These are phyloP conservation scores for Heterohyrax brucei DNA, from an alignment of 2,797 vertebrate species.

Conservation along the genomic window DNA sequence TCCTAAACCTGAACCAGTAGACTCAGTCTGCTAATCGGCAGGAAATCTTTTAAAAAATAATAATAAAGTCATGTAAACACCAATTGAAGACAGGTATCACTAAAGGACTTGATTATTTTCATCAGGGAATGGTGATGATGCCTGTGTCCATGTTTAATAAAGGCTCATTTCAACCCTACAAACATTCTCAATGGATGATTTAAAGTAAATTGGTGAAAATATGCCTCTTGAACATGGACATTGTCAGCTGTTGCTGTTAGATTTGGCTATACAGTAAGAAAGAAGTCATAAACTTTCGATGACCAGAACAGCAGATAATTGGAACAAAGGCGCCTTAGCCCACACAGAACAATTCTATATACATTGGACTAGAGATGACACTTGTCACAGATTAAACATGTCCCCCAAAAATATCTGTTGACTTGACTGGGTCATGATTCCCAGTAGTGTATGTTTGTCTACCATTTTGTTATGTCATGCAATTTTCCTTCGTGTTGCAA, in stretches of 20 bases:
- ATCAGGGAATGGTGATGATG: constrained; percentile 68
- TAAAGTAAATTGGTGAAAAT: constrained; percentile 79
- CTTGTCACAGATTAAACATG: neutral
- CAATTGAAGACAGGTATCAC: constrained; percentile 56
- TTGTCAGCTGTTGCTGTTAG: constrained; percentile 69
- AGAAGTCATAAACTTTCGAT: constrained; percentile 71
- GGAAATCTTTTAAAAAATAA: constrained; percentile 22
- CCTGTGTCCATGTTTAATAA: constrained; percentile 84
- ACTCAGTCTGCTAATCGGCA: neutral
- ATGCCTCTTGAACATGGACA: constrained; percentile 81
- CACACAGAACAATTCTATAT: neutral
- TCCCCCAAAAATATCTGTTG: too few relatives aligned
- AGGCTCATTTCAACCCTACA: constrained; percentile 78
- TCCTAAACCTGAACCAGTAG: neutral
- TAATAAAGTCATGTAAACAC: constrained; percentile 47
- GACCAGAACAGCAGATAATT: constrained; percentile 55
- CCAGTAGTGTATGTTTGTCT: too few relatives aligned
- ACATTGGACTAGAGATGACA: neutral
- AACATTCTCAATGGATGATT: constrained; percentile 83
- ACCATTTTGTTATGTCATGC: too few relatives aligned
- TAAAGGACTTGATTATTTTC: constrained; percentile 72
- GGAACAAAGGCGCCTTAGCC: neutral
- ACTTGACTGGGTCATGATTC: too few relatives aligned
- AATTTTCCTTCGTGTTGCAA: too few relatives aligned
- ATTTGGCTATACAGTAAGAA: constrained; percentile 74